Evolutionary conservation across 2,888 invertebrate species (phyloP).

Genomic region (Morpho achilles): DNA sequence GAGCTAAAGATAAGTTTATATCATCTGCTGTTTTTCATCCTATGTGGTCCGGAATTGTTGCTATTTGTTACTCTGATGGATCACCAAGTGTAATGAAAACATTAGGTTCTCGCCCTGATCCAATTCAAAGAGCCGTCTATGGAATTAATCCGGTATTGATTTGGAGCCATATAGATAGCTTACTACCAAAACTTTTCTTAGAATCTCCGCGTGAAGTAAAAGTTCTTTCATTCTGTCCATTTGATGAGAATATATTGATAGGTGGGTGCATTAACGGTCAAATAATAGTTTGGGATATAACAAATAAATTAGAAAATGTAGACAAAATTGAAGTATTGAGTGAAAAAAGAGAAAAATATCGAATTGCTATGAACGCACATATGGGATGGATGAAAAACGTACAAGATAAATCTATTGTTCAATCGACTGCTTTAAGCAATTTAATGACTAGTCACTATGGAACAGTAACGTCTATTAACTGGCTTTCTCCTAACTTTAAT

Average conservation of each 20-base stretch:
- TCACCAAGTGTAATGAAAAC: slow-evolving; percentile 70
- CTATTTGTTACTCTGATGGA: slow-evolving; percentile 82
- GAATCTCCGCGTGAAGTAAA: slow-evolving; percentile 83
- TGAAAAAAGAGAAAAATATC: slow-evolving; percentile 81
- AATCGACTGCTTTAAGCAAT: slow-evolving; percentile 80
- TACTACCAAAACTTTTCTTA: slow-evolving; percentile 84
- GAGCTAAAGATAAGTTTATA: slow-evolving; percentile 83
- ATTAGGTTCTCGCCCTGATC: slow-evolving; percentile 58
- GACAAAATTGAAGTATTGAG: slow-evolving; percentile 82
- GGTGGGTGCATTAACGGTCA: slow-evolving; percentile 87
- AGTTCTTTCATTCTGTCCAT: slow-evolving; percentile 83
- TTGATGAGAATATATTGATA: slow-evolving; percentile 82
- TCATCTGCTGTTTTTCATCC: slow-evolving; percentile 85
- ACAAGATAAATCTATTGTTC: slow-evolving; percentile 77
- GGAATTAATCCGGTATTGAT: slow-evolving; percentile 83
- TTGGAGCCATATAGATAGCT: slow-evolving; percentile 86
- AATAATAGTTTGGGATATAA: slow-evolving; percentile 85
- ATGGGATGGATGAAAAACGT: slow-evolving; percentile 85
- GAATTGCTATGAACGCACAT: slow-evolving; percentile 78
- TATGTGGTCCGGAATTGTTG: slow-evolving; percentile 83
- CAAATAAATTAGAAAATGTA: slow-evolving; percentile 79
- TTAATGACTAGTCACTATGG: slow-evolving; percentile 81
- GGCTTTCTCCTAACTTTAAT: slow-evolving; percentile 82
- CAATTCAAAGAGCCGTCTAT: slow-evolving; percentile 77
- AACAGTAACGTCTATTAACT: slow-evolving; percentile 82